Conservation (phyloP, 1,140 invertebrate species). For the Drosophila jambulina region DNA sequence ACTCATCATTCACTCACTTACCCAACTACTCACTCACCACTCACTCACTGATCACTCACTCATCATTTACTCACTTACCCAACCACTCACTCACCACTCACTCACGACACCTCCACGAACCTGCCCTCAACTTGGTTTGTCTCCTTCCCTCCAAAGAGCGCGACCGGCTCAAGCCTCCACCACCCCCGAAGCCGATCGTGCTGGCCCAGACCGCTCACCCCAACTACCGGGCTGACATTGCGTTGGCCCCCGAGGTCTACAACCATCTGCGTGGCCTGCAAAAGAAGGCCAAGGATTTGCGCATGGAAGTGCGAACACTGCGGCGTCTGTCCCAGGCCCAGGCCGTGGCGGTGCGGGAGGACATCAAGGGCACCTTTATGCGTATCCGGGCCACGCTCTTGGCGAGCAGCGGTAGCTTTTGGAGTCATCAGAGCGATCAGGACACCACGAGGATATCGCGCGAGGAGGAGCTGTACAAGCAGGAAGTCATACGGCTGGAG, state of each 20-base stretch:
- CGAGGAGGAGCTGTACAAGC: constrained; percentile 94
- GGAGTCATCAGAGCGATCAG: constrained; percentile 86
- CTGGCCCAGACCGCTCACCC: constrained; percentile 86
- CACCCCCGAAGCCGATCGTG: constrained; percentile 93
- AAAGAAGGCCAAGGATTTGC: constrained; percentile 95
- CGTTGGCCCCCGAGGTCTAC: constrained; percentile 93
- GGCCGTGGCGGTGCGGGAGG: constrained; percentile 94
- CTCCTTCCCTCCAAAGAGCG: constrained; percentile 87
- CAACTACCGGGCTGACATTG: constrained; percentile 88
- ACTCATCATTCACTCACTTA: not conserved
- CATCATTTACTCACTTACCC: not conserved
- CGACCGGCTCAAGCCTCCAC: constrained; percentile 93
- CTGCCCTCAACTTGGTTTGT: not conserved
- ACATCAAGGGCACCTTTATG: constrained; percentile 95
- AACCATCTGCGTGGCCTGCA: constrained; percentile 93
- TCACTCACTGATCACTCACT: not conserved
- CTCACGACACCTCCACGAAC: not conserved
- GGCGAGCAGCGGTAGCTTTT: constrained; percentile 88
- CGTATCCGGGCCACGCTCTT: constrained; percentile 91
- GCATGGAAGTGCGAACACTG: constrained; percentile 94
- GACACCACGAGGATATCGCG: constrained; percentile 87
- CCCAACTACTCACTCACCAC: not conserved
- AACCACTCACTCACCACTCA: not conserved
- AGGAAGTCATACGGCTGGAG: constrained; percentile 95
- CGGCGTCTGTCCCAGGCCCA: constrained; percentile 95